Evolutionary conservation across 2,888 invertebrate species (phyloP), one percentile per base, ranked within the genome.

Genomic region (Sesamia inferens): DNA sequence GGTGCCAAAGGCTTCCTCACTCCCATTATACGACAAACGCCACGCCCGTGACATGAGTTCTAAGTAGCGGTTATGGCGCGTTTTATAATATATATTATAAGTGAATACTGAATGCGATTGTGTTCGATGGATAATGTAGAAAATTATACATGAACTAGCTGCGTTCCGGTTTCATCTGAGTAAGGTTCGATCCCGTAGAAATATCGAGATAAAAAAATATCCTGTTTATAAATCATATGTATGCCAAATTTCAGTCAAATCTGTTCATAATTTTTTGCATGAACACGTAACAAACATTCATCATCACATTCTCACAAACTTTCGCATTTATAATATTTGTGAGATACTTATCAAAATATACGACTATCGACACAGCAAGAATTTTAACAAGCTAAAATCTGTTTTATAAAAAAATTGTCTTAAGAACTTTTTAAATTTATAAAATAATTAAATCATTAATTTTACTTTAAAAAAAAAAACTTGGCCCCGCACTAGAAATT

Each of bases 71-170:
- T 61, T 77, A 86, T 77, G 71, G 70, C 42, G 58, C 51, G 61
- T 78, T 85, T 82, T 79, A 76, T 85, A 86, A 82, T 86, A 71
- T 72, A 82, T 86, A 71, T 74, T 61, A 66, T 70, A 76, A 77
- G 66, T 74, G 80, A 73, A 85, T 85, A 77, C 55, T 68, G 62
- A 76, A 39, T 68, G 66, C 47, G 22, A 75, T 55, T 66, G 66
- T 58, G 51, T 74, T 66, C 63, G 31, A 58, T 55, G 44, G 48
- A 79, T 79, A 68, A 65, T 55, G 22, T 44, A 44, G 47, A 72
- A 78, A 68, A 79, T 71, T 61, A 22, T 51, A 24, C 48, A 31
- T 1, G 31, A 31, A 31, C 31, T 31, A 31, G 31, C 31, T 31
- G 31, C 31, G 31, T 31, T 31, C 31, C 31, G 31, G 31, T 31